Base-by-base conservation (phyloP, 2,888 invertebrate species). In the Sericinus montela region DNA sequence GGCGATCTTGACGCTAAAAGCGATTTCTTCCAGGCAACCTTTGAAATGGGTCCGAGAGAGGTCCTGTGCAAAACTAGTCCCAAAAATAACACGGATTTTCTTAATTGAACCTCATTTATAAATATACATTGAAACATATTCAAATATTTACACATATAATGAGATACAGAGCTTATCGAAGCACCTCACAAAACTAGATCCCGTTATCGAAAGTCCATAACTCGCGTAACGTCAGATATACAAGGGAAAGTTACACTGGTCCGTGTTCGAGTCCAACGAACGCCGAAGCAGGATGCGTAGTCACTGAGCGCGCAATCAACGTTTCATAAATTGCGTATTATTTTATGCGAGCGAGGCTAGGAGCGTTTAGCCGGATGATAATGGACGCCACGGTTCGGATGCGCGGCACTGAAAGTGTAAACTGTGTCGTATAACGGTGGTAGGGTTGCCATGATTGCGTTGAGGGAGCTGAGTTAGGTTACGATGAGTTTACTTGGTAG, bases 371-470 rank as follows among this genome's bases (percentile, higher is more conserved):
- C 29, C 8, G 10, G 41, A 13, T 41, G 23, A 41, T 41, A 39
- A 47, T 29, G 11, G 13, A 36, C 16, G 13, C 10, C 14, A 1
- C 32, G 13, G 16, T 40, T 8, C 7, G 32, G 7, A 30, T 19
- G 35, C 38, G 36, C 29, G 36, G 6, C 15, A 7, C 42, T 23
- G 14, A 36, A 38, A 30, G 28, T 37, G 37, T n/a, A 25, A 39
- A 47, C 36, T 41, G 36, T 47, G 47, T 13, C 41, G 41, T 14
- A 11, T 47, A 47, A 47, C 36, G 47, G 41, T 30, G 3, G 16
- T 47, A 41, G 47, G 16, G 47, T 41, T 25, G 41, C 41, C 41
- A 41, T 41, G 38, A 45, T 36, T 36, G 10, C 11, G n/a, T 16
- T 25, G 13, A n/a, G n/a, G 32, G 19, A n/a, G 15, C 19, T 11